phyloP scores from a whole-genome alignment of 1,140 invertebrate species.

The Hyposmocoma kahamanoa region DNA sequence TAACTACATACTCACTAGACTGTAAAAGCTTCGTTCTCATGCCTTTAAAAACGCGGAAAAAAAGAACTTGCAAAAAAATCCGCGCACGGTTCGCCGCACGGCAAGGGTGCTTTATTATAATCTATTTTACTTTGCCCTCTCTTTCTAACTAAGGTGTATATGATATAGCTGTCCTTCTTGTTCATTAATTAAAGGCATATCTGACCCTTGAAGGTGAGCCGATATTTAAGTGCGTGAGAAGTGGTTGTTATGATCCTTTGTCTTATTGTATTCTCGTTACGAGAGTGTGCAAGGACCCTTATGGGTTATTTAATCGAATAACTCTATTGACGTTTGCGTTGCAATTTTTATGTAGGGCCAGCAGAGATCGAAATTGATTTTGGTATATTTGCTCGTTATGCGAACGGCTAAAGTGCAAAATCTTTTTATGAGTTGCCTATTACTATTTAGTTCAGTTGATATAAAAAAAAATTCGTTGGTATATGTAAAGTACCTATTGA shows the following conservation, averaged over 20 bases:
- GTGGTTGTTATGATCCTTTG: conserved; percentile 65
- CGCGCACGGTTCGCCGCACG: conserved; percentile 39
- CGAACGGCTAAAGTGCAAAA: no score
- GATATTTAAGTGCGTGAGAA: conserved; percentile 54
- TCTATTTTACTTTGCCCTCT: conserved; percentile 29
- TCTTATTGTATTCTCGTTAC: conserved; percentile 49
- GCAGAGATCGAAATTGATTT: no score
- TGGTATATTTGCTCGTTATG: no score
- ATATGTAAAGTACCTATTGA: no score
- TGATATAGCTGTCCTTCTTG: conserved; percentile 30
- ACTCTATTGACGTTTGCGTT: conserved; percentile 31
- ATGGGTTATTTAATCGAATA: conserved; percentile 24
- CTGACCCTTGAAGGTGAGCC: conserved; percentile 52
- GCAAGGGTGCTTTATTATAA: conserved; percentile 52
- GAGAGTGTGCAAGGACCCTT: conserved; percentile 40
- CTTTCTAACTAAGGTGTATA: conserved; percentile 17
- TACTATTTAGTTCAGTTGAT: no score
- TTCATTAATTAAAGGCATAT: conserved; percentile 56
- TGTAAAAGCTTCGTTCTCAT: conserved; percentile 50
- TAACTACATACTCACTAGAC: conserved; percentile 40
- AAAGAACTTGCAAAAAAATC: conserved; percentile 45
- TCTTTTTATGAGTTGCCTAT: no score
- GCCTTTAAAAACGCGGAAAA: conserved; percentile 26
- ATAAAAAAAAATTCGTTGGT: no score
- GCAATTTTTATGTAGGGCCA: conserved; percentile 10